phyloP scores from a whole-genome alignment of 1,140 invertebrate species.

The Drosophila kikkawai region DNA sequence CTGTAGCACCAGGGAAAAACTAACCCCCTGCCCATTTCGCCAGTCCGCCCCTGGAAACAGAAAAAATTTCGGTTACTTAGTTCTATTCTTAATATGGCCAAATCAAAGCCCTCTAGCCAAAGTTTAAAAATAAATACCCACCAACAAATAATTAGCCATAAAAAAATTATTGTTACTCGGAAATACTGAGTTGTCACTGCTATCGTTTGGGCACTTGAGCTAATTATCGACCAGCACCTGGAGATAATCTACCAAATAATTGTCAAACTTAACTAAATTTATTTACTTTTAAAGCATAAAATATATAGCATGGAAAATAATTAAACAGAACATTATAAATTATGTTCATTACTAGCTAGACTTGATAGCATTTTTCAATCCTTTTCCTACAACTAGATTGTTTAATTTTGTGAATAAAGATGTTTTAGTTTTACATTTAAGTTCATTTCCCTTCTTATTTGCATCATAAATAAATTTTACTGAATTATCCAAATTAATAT shows the following conservation, averaged over 20 bases:
- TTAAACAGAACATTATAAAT: not conserved
- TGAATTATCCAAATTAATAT: not conserved
- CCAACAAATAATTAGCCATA: constrained; percentile 6
- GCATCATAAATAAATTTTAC: not conserved
- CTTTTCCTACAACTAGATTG: too few relatives aligned
- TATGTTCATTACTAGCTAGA: not conserved
- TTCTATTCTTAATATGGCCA: constrained; percentile 30
- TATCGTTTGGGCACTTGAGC: constrained; percentile 27
- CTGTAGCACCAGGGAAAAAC: constrained; percentile 45
- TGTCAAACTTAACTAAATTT: constrained; percentile 16
- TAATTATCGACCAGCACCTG: constrained; percentile 20
- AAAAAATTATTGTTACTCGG: constrained; percentile 27
- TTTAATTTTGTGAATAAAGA: not conserved
- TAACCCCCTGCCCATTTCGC: constrained; percentile 25
- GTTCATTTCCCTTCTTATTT: too few relatives aligned
- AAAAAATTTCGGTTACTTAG: constrained; percentile 21
- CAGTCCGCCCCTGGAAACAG: constrained; percentile 17
- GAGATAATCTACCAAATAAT: constrained; percentile 34
- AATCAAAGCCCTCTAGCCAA: constrained; percentile 5
- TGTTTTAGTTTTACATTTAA: too few relatives aligned
- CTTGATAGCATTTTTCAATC: not conserved
- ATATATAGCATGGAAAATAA: not conserved
- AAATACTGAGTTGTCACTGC: constrained; percentile 23
- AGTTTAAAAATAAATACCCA: constrained; percentile 28
- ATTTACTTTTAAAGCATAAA: not conserved